These are phyloP conservation scores for Mizuhopecten yessoensis DNA, from an alignment of 1,140 invertebrate species.

Conservation along the genomic window DNA sequence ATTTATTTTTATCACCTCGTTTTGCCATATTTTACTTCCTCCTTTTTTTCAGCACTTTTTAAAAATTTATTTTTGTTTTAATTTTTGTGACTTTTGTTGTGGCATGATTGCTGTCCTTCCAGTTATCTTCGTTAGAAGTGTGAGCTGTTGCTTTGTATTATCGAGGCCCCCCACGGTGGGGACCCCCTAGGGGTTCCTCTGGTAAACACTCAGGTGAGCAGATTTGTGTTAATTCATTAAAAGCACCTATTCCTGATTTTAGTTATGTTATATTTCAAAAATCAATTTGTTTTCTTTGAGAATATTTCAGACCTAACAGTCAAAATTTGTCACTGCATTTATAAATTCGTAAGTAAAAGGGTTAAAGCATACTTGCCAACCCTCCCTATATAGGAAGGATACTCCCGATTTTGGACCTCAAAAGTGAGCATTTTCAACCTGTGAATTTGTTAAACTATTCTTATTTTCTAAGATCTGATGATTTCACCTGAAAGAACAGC, in stretches of 20 bases:
- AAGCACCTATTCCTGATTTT: background rate
- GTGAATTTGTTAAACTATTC: no score
- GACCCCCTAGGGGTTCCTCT: conserved; percentile 1
- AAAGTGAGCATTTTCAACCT: no score
- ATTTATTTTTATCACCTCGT: background rate
- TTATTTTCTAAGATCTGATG: no score
- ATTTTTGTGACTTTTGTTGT: background rate
- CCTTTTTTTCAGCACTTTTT: background rate
- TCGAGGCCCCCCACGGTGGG: conserved; percentile 2
- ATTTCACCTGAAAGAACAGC: no score
- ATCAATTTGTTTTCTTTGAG: no score
- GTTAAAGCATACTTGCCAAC: no score
- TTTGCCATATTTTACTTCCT: background rate
- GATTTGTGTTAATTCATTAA: background rate
- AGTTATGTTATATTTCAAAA: no score
- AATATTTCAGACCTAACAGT: no score
- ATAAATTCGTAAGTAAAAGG: no score
- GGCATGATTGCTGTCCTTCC: conserved; percentile 31
- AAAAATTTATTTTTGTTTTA: background rate
- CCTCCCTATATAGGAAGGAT: no score
- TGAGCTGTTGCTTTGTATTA: conserved; percentile 7
- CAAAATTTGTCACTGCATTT: no score
- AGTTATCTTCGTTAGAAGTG: conserved; percentile 10
- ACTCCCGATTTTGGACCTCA: no score
- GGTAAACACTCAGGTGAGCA: conserved; percentile 5